These are phyloP conservation scores for Andricus curvator DNA, from an alignment of 2,888 invertebrate genomes.

Conservation along the genomic window DNA sequence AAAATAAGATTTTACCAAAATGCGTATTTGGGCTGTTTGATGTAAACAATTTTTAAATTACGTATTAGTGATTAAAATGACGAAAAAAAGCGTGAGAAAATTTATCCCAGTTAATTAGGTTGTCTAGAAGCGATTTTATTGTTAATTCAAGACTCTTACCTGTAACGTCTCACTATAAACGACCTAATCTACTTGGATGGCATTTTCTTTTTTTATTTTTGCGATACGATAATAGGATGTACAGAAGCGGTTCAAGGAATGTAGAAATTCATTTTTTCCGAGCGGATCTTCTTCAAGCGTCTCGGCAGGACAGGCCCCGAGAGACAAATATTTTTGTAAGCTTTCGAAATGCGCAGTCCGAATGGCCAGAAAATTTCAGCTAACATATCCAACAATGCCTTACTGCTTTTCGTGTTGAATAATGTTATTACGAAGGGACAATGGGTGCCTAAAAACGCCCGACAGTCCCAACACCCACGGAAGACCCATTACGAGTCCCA, in stretches of 20 bases:
- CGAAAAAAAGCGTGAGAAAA: neutral
- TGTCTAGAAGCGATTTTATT: constrained; percentile 10
- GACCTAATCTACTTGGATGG: neutral
- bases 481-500: constrained; percentile 31
- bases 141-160: neutral
- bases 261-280: constrained; percentile 17
- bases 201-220: neutral
- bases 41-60: neutral
- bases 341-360: constrained; percentile 72
- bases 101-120: constrained; percentile 11
- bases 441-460: constrained; percentile 25
- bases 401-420: constrained; percentile 75
- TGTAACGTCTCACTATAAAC: neutral
- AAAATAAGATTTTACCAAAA: neutral
- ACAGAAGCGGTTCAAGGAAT: neutral
- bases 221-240: neutral
- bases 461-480: constrained; percentile 30
- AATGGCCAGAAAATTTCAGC: constrained; percentile 74
- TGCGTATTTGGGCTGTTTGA: neutral
- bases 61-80: no score
- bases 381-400: constrained; percentile 78
- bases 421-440: constrained; percentile 50
- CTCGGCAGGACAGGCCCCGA: constrained; percentile 48
- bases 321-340: constrained; percentile 74
- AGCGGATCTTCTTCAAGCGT: constrained; percentile 24